Conservation (phyloP, 1,140 invertebrate species). For the Propsilocerus akamusi region DNA sequence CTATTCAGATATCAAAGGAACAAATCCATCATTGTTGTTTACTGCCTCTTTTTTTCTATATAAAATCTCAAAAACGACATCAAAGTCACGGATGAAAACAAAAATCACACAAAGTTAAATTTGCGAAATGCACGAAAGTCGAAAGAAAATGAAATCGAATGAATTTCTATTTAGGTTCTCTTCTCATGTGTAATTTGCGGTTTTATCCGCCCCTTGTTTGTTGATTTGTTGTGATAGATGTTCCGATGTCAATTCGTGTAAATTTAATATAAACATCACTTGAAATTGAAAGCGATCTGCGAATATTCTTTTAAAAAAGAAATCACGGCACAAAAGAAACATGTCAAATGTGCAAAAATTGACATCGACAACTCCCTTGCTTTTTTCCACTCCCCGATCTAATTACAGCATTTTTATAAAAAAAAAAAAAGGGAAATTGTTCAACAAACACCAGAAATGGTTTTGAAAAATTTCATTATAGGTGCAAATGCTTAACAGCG, state of each 20-base stretch:
- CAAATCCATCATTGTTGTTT: slow-evolving; percentile 1
- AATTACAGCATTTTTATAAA: too few species aligned
- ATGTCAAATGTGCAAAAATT: too few species aligned
- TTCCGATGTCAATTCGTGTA: not conserved
- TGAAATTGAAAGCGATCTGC: not conserved
- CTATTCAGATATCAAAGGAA: not conserved
- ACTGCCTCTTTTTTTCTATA: not conserved
- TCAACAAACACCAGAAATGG: too few species aligned
- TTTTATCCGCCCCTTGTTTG: not conserved
- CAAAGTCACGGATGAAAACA: not conserved
- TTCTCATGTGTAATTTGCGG: slow-evolving; percentile 2
- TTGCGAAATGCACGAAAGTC: not conserved
- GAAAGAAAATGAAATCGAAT: not conserved
- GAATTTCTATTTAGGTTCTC: not conserved
- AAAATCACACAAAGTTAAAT: not conserved
- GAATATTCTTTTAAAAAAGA: too few species aligned
- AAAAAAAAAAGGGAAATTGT: too few species aligned
- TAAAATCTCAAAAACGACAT: not conserved
- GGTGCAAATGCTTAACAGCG: not conserved
- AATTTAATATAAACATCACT: not conserved
- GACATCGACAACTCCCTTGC: too few species aligned
- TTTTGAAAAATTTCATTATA: not conserved
- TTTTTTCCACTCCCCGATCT: too few species aligned
- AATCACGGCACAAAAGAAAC: too few species aligned
- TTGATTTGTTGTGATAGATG: not conserved